Percentiles rank a stretch among this genome's conserved stretches.
These are phyloP conservation scores for Gouania willdenowi DNA, from an alignment of 2,797 vertebrate species.

Conservation along the genomic window DNA sequence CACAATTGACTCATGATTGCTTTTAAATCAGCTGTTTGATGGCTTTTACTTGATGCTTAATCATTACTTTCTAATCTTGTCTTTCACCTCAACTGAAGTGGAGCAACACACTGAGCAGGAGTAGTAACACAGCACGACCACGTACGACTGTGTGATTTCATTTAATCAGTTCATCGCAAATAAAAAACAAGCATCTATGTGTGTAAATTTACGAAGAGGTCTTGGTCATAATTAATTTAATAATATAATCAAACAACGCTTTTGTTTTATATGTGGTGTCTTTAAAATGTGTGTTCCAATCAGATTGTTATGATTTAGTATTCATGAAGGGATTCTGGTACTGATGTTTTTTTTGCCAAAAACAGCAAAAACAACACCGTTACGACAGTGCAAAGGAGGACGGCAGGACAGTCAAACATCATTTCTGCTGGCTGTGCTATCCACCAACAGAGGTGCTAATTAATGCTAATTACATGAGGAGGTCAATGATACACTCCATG, in stretches of 20 bases:
- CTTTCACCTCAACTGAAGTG: slow-evolving; percentile 8
- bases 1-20: slow-evolving; percentile 3
- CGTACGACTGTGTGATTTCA: slow-evolving; percentile 7
- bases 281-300: too few species aligned
- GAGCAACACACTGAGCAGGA: neutral
- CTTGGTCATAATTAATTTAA: too few species aligned
- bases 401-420: slow-evolving; percentile 39
- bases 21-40: slow-evolving; percentile 16
- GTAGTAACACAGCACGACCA: slow-evolving; percentile 3
- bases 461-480: slow-evolving; percentile 62
- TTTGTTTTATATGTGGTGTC: too few species aligned
- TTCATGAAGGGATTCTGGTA: slow-evolving; percentile 24
- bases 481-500: slow-evolving; percentile 61
- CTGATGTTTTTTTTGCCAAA: slow-evolving; percentile 34
- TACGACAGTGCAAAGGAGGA: slow-evolving; percentile 30
- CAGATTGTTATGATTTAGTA: too few species aligned
- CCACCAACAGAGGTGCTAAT: slow-evolving; percentile 66
- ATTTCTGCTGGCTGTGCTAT: slow-evolving; percentile 47
- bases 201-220: too few species aligned
- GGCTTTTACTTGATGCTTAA: slow-evolving; percentile 1
- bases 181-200: too few species aligned
- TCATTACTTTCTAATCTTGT: slow-evolving; percentile 8
- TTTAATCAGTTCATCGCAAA: too few species aligned
- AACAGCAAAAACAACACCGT: too few species aligned
- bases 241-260: too few species aligned